Conservation (phyloP, 2,888 invertebrate genomes). For the Sepioteuthis lessoniana region DNA sequence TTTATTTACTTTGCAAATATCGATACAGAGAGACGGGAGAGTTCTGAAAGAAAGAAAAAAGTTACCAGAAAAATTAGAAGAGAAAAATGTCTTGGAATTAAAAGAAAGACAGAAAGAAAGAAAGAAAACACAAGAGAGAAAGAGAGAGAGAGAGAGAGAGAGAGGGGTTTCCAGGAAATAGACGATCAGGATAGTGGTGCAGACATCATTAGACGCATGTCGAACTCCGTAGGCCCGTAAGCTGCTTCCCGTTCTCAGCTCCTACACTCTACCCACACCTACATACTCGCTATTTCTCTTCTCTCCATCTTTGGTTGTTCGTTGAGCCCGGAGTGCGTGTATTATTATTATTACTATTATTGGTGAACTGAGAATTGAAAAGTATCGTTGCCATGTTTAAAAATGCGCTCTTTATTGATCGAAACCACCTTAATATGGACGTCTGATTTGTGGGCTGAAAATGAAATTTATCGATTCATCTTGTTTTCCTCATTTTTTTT, state of each 20-base stretch:
- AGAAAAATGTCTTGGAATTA: not conserved
- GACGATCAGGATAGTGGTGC: not conserved
- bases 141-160: not conserved
- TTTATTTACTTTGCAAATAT: not conserved
- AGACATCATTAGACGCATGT: not conserved
- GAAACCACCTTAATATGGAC: constrained; percentile 20
- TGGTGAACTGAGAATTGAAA: not conserved
- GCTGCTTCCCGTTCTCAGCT: not conserved
- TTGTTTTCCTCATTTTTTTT: not conserved
- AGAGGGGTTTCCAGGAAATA: not conserved
- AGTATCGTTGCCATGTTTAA: constrained; percentile 12
- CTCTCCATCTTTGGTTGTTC: not conserved
- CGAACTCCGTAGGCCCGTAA: not conserved
- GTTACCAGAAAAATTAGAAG: not conserved
- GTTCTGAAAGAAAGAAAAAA: too few relatives aligned
- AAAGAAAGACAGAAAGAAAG: not conserved
- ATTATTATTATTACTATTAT: constrained; percentile 11
- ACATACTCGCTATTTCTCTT: not conserved
- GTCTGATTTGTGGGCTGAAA: constrained; percentile 33
- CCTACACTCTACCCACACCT: not conserved
- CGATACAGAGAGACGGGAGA: not conserved
- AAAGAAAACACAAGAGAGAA: not conserved
- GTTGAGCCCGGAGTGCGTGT: not conserved
- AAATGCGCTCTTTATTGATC: not conserved
- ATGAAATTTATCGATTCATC: constrained; percentile 23